Evolutionary conservation across 2,113 vertebrate species (phyloP).

Genomic region (Raja brachyura): DNA sequence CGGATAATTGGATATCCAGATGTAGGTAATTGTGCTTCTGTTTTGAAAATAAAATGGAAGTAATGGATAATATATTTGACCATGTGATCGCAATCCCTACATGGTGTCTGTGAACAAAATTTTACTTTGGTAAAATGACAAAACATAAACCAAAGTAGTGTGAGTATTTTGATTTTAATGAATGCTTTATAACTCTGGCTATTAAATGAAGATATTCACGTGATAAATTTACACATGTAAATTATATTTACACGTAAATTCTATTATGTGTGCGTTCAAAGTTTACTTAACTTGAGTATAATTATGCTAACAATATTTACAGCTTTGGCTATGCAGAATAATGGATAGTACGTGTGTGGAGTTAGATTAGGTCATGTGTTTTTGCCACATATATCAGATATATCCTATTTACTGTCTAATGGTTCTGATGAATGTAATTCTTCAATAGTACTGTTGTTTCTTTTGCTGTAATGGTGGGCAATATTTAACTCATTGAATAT

Average conservation of each 20-base stretch:
- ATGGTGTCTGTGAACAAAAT: neutral
- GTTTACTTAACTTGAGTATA: neutral
- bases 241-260: neutral
- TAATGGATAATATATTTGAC: neutral
- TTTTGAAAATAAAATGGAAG: conserved; percentile 1
- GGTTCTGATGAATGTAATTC: neutral
- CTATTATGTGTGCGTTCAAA: neutral
- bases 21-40: neutral
- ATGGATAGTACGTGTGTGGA: neutral
- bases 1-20: neutral
- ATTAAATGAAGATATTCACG: neutral
- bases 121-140: neutral
- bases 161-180: neutral
- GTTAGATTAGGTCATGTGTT: neutral
- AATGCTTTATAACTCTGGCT: neutral
- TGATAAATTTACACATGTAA: neutral
- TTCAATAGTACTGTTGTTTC: neutral
- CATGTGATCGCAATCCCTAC: neutral
- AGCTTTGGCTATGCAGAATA: neutral
- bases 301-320: neutral
- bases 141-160: neutral
- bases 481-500: neutral
- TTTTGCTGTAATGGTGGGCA: no score
- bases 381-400: neutral
- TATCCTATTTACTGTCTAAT: neutral